Conservation (phyloP, 1,140 invertebrate genomes). For the Trypoxylus dichotomus region DNA sequence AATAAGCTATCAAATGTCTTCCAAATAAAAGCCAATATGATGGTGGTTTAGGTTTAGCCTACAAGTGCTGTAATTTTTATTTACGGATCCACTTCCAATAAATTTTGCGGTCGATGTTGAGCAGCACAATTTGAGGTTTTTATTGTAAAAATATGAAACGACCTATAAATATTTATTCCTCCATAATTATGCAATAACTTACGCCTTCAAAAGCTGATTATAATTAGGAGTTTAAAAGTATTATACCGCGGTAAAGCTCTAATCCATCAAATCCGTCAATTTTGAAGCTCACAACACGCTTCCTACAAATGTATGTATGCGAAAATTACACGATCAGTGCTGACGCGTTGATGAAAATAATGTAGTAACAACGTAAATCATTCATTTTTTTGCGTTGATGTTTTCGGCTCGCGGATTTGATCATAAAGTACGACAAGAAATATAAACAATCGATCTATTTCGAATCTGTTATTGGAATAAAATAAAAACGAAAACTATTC, state of each 20-base stretch:
- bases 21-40: too few relatives aligned
- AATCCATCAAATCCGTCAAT: neutral
- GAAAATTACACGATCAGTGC: neutral
- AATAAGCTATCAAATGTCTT: too few relatives aligned
- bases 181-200: neutral
- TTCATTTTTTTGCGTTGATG: slow-evolving; percentile 7
- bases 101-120: neutral
- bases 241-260: neutral
- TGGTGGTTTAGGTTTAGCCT: too few relatives aligned
- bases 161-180: neutral
- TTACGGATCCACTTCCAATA: neutral
- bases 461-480: slow-evolving; percentile 4
- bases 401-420: neutral
- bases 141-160: neutral
- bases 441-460: slow-evolving; percentile 4
- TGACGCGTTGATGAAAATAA: slow-evolving; percentile 4
- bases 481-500: neutral
- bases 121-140: neutral
- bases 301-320: neutral
- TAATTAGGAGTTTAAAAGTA: neutral
- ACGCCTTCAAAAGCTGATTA: neutral
- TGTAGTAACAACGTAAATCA: slow-evolving; percentile 20
- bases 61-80: too few relatives aligned
- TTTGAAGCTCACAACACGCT: neutral
- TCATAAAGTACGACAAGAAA: slow-evolving; percentile 6